Base-by-base conservation (phyloP, 2,888 invertebrate species). In the Pheosia gnoma region DNA sequence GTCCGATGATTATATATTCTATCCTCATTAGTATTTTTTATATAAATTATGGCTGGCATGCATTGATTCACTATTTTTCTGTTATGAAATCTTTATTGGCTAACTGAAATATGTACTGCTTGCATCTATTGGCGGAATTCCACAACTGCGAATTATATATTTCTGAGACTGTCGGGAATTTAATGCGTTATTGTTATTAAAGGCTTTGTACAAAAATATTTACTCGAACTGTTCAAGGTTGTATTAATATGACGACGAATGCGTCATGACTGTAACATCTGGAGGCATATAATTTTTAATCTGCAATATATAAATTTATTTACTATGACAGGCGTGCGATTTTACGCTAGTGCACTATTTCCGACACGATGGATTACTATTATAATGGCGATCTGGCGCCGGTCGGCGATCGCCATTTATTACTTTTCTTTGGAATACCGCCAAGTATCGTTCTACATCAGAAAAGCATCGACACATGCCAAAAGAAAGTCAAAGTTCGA, bases 401-500 rank as follows among this genome's bases (percentile, higher is more conserved):
- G 80, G 86, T 84, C 85, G 79, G 79, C 79, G 81, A 78, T 81
- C 76, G 85, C 87, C 90, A 88, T 92, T 90, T 91, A 87, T 91
- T 88, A 85, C 87, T 82, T 85, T 86, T 86, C 78, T 78, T 87
- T 93, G 93, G 93, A 86, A 61, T 57, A 37, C 57, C 66, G 90
- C 93, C 93, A 93, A 87, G 72, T 77, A 77, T 77, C 79, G 82
- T 74, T 84, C 82, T 81, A 83, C 80, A 82, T 80, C 80, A 77
- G 77, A 74, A 72, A 80, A 79, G 75, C 81, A 79, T 84, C 82
- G 83, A 84, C 80, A 84, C 81, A 82, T 84, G 88, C 89, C 87
- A 86, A 85, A 87, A 86, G 87, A 91, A 91, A 91, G 90, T 86
- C 90, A 87, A 88, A 90, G 90, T 91, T 91, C 89, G 89, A 87